Base-by-base conservation (phyloP, 2,113 vertebrate species). In the Xenopus laevis region DNA sequence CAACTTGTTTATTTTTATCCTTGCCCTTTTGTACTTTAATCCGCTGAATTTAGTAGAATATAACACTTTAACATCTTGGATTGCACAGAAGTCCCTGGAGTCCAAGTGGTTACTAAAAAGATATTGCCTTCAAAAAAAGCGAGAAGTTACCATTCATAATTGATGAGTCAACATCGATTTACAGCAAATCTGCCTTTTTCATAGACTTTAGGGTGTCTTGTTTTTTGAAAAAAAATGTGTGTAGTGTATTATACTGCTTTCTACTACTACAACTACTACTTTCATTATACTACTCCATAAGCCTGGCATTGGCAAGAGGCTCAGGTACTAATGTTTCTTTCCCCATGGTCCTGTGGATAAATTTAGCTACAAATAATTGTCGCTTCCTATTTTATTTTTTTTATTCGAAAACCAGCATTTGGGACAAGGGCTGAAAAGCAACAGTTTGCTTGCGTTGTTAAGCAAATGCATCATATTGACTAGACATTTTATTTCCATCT, bases 291-390 rank as follows among this genome's bases (percentile, higher is more conserved):
- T n/a, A 13, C n/a, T 16, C 30, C 20, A 50, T 21, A 33, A 15
- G 21, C 30, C 66, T 65, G 23, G 21, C 58, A 68, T 40, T 62
- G 57, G 30, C 52, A 69, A 55, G 45, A 47, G 58, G 52, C 65
- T 50, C 59, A 21, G 11, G 30, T 1, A 50, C 8, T 20, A 47
- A 11, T 53, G 8, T 21, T 20, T 13, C 23, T 75, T 62, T 75
- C 73, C 72, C 65, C 60, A 21, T 62, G 21, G 44, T 27, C 20
- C 72, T 18, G 10, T 33, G 57, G 63, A 75, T 75, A 62, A 75
- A 63, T 45, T 69, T 47, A 53, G 73, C 65, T 53, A 69, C 65
- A 75, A 40, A 63, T 68, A 75, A 68, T n/a, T 69, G 45, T 59
- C 17, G 46, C 58, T 68, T 55, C 58, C 52, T 63, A 58, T 68